Percentiles rank a stretch among this genome's conserved stretches.
These are phyloP conservation scores for Trinorchestia longiramus DNA, from an alignment of 1,140 invertebrate genomes.

Conservation along the genomic window DNA sequence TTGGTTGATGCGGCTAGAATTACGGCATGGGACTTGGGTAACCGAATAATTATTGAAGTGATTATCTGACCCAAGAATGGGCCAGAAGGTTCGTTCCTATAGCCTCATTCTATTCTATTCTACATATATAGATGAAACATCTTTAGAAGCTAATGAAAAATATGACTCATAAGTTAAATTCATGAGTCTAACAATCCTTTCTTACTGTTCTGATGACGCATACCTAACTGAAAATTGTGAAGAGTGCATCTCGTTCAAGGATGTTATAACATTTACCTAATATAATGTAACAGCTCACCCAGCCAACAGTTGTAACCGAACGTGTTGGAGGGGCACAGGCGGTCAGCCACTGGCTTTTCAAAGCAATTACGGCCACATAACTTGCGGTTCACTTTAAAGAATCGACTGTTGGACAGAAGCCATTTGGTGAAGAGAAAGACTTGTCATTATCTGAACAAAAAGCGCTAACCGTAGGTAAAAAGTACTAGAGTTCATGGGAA, in stretches of 20 bases:
- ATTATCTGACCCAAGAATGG: no score
- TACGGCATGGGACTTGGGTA: no score
- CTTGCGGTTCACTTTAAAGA: slow-evolving; percentile 47
- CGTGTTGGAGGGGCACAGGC: neutral
- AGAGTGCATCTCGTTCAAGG: neutral
- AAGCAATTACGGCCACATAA: slow-evolving; percentile 48
- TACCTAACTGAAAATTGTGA: neutral
- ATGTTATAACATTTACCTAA: neutral
- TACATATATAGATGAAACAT: no score
- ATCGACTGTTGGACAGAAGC: slow-evolving; percentile 49
- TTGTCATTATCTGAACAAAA: slow-evolving; percentile 43
- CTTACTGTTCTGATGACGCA: neutral
- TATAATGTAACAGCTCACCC: neutral
- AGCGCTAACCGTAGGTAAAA: slow-evolving; percentile 30
- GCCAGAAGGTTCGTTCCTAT: no score
- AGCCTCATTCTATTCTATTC: no score
- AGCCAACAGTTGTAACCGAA: neutral
- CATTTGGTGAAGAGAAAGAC: slow-evolving; percentile 54
- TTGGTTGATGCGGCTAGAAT: no score
- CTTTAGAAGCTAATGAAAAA: no score
- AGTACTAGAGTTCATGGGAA: neutral
- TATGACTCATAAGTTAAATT: no score
- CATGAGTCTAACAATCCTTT: no score
- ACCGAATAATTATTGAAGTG: no score
- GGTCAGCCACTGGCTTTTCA: neutral